Conservation (phyloP, 1,140 invertebrate genomes). For the Acromyrmex charruanus region DNA sequence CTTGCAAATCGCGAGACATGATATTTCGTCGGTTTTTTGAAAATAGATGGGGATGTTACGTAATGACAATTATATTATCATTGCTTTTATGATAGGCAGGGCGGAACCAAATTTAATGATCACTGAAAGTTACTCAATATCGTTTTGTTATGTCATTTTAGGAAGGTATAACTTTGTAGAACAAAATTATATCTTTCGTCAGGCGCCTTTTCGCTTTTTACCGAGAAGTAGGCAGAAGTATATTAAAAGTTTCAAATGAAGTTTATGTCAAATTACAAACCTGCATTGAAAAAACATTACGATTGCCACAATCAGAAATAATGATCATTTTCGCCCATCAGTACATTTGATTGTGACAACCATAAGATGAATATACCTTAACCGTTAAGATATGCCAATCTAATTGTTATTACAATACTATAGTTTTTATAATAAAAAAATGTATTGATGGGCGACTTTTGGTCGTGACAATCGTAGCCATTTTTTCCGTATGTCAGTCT, state of each 20-base stretch:
- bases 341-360: too few relatives aligned
- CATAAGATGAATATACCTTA: too few relatives aligned
- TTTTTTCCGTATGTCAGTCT: not conserved
- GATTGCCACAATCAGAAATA: too few relatives aligned
- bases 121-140: conserved; percentile 31
- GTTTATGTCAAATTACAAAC: not conserved
- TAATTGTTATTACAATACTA: too few relatives aligned
- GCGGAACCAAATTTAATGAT: not conserved
- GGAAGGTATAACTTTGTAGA: conserved; percentile 10
- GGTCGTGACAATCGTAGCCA: too few relatives aligned
- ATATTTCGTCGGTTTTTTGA: conserved; percentile 14
- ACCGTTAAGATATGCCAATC: too few relatives aligned
- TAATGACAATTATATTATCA: conserved; percentile 20
- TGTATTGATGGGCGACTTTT: too few relatives aligned
- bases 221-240: too few relatives aligned
- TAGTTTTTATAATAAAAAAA: too few relatives aligned
- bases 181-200: conserved; percentile 12
- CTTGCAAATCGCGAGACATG: conserved; percentile 4
- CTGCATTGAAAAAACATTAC: too few relatives aligned
- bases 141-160: conserved; percentile 27
- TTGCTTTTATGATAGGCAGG: conserved; percentile 15
- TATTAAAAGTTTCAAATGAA: not conserved
- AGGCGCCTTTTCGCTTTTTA: not conserved
- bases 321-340: too few relatives aligned
- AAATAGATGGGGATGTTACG: not conserved